Conservation (phyloP, 2,888 invertebrate species). For the Entomobrya multifasciata region DNA sequence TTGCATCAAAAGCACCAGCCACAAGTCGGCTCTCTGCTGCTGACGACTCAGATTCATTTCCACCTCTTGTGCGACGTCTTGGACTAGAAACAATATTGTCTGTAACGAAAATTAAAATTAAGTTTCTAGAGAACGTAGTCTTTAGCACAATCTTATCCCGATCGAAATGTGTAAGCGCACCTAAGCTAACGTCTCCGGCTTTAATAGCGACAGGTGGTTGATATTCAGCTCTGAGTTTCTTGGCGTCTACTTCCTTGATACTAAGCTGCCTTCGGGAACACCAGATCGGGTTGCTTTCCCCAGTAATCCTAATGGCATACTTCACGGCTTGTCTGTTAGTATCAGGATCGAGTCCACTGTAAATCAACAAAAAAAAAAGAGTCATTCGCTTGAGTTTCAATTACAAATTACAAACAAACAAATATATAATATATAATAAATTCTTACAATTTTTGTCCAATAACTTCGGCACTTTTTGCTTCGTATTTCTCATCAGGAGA, state of each 20-base stretch:
- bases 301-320: constrained; percentile 67
- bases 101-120: constrained; percentile 38
- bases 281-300: constrained; percentile 56
- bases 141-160: not conserved
- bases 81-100: constrained; percentile 74
- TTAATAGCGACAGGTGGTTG: constrained; percentile 56
- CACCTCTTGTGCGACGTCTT: constrained; percentile 72
- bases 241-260: constrained; percentile 77
- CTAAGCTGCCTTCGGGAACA: constrained; percentile 77
- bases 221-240: constrained; percentile 72
- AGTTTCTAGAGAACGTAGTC: not conserved
- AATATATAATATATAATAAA: not conserved
- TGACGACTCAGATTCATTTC: constrained; percentile 12
- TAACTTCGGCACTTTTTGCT: constrained; percentile 70
- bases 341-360: constrained; percentile 57
- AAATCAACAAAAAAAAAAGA: not conserved
- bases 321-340: constrained; percentile 51
- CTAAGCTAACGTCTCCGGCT: constrained; percentile 78
- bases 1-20: constrained; percentile 75
- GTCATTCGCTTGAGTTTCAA: too few relatives aligned
- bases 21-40: constrained; percentile 57
- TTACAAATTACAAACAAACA: too few relatives aligned
- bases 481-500: constrained; percentile 76
- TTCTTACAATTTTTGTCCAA: constrained; percentile 79
- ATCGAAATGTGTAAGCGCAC: too few relatives aligned